Evolutionary conservation across 1,140 invertebrate species (phyloP).

Genomic region (Meloidogyne chitwoodi): DNA sequence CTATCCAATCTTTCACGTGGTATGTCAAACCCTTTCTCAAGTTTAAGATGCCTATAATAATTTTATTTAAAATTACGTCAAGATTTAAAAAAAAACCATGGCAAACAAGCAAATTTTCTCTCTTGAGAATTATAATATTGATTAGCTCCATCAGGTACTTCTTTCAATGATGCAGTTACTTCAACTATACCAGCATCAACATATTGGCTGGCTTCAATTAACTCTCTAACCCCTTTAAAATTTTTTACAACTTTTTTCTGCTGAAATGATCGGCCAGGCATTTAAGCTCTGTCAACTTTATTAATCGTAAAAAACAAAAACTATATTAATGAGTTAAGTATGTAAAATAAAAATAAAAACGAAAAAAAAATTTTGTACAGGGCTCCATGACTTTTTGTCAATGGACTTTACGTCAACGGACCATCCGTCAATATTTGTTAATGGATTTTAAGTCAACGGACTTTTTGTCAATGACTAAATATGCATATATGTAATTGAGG

Average conservation of each 20-base stretch:
- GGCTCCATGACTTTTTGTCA: no score
- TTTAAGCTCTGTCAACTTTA: neutral
- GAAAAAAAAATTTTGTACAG: no score
- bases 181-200: constrained; percentile 15
- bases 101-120: constrained; percentile 7
- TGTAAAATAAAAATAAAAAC: no score
- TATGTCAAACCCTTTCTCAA: neutral
- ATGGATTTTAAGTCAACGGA: no score
- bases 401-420: no score
- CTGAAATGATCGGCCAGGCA: neutral
- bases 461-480: no score
- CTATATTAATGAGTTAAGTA: no score
- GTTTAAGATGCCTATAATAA: constrained; percentile 5
- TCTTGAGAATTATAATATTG: neutral
- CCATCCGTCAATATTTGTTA: no score
- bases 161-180: neutral
- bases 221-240: neutral
- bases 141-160: neutral
- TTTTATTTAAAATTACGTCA: neutral
- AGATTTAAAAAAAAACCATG: neutral
- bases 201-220: neutral
- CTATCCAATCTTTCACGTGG: neutral
- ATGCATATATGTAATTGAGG: no score
- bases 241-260: neutral
- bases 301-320: no score